These are phyloP conservation scores for Escarpia spicata DNA, from an alignment of 2,888 invertebrate species.

Conservation along the genomic window DNA sequence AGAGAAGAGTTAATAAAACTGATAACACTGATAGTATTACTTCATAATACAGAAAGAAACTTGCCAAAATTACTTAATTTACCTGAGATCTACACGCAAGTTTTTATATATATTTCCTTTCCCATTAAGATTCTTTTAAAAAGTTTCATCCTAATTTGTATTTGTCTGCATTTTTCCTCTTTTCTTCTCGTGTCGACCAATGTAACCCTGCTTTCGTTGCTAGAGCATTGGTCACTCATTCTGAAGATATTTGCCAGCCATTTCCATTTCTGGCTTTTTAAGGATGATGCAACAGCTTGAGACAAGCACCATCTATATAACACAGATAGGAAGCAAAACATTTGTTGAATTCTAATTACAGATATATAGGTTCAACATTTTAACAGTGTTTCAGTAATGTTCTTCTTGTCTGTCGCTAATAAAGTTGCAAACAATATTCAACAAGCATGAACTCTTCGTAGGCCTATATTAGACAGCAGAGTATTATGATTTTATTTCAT, in stretches of 20 bases:
- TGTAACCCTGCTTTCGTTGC: background rate
- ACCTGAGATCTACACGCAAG: background rate
- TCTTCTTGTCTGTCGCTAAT: too few species aligned
- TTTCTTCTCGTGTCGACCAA: background rate
- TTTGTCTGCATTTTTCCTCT: background rate
- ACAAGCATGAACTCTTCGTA: background rate
- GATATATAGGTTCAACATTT: too few species aligned
- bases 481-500: background rate
- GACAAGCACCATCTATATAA: background rate
- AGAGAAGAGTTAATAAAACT: background rate
- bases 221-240: background rate
- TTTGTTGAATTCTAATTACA: too few species aligned
- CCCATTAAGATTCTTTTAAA: background rate
- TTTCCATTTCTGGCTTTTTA: background rate
- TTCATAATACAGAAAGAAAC: background rate
- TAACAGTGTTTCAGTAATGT: too few species aligned
- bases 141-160: background rate
- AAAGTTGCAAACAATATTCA: background rate
- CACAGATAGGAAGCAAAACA: too few species aligned
- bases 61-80: background rate
- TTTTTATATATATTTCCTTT: background rate
- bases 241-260: background rate
- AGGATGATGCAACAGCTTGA: background rate
- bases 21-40: background rate
- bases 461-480: background rate